Base-by-base conservation (phyloP, 2,797 vertebrate genomes). In the Silurus lanzhouensis region DNA sequence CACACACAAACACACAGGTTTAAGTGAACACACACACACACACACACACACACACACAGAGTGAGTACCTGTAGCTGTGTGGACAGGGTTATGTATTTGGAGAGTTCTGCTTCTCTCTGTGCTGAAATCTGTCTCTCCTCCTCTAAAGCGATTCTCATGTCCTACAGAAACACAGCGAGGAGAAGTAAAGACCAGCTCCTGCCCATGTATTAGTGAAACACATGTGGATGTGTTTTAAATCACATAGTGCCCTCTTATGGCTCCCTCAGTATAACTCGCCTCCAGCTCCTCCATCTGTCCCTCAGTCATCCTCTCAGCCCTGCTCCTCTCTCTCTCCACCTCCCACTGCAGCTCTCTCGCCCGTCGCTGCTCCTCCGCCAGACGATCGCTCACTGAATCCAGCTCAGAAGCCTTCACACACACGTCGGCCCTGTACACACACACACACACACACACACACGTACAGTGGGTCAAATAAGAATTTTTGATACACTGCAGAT, bases 301-400 rank as follows among this genome's bases (percentile, higher is more conserved):
- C 85, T 97, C 96, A 86, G 96, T 94, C 0, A 25, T 94, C 88
- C 92, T 95, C 75, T 95, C 96, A 15, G 91, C 89, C 87, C 92
- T 95, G 89, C 96, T 95, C 87, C 91, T 96, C 88, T 98, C 96
- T 90, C 97, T 98, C 92, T 98, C 97, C 90, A 96, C 83, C 27
- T 94, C 90, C 97, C 97, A 99, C 83, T 97, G 98, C 14, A 98
- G 93, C 83, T 98, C 97, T 90, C 97, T 93, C 83, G 92, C 94
- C 68, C 92, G 96, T 88, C 94, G 97, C 92, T 96, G 96, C 90
- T 99, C 97, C 0, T 89, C 94, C 52, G 93, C 94, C 93, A 99
- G 93, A 22, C 95, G 92, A 84, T 98, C 96, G 67, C 90, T 97
- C 84, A 97, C 92, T 31, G 92, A 52, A 61, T 98, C 96, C 38